A percentile compares a stretch with the other conserved stretches of the same genome.
These are phyloP conservation scores for Cremastobaeus sp. DNA, from an alignment of 2,888 invertebrate genomes.

Conservation along the genomic window DNA sequence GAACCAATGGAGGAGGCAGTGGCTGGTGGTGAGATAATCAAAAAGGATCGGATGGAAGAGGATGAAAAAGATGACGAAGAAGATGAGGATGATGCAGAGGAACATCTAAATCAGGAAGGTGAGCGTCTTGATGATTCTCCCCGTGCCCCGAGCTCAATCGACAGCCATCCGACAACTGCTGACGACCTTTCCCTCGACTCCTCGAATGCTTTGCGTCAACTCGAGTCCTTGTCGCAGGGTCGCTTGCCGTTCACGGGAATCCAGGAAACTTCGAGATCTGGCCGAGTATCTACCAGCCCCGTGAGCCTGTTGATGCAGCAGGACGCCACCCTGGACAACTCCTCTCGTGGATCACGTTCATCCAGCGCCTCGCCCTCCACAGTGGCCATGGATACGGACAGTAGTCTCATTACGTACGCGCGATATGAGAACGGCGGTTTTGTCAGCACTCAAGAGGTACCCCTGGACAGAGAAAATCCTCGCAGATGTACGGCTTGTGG, in stretches of 20 bases:
- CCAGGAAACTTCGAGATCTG: slow-evolving; percentile 80
- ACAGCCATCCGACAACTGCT: slow-evolving; percentile 80
- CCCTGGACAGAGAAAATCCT: slow-evolving; percentile 94
- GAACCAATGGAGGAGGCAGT: slow-evolving; percentile 54
- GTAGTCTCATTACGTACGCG: slow-evolving; percentile 81
- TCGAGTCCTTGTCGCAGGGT: slow-evolving; percentile 89
- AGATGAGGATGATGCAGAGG: slow-evolving; percentile 69
- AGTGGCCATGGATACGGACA: slow-evolving; percentile 77
- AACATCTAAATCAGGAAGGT: slow-evolving; percentile 71
- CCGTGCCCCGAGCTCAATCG: slow-evolving; percentile 80
- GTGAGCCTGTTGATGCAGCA: slow-evolving; percentile 80
- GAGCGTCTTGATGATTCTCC: slow-evolving; percentile 74
- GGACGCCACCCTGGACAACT: slow-evolving; percentile 76
- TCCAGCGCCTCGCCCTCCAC: slow-evolving; percentile 78
- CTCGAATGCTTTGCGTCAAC: slow-evolving; percentile 84
- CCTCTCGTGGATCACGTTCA: slow-evolving; percentile 78
- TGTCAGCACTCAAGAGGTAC: slow-evolving; percentile 88
- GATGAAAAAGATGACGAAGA: slow-evolving; percentile 67
- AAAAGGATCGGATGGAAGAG: slow-evolving; percentile 64
- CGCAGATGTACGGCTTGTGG: slow-evolving; percentile 94
- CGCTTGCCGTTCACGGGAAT: slow-evolving; percentile 81
- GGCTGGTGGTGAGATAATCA: slow-evolving; percentile 64
- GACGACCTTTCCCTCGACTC: slow-evolving; percentile 81
- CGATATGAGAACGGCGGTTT: slow-evolving; percentile 87
- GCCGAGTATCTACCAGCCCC: slow-evolving; percentile 81